Base-by-base conservation (phyloP, 1,140 invertebrate species). In the Procambarus clarkii region DNA sequence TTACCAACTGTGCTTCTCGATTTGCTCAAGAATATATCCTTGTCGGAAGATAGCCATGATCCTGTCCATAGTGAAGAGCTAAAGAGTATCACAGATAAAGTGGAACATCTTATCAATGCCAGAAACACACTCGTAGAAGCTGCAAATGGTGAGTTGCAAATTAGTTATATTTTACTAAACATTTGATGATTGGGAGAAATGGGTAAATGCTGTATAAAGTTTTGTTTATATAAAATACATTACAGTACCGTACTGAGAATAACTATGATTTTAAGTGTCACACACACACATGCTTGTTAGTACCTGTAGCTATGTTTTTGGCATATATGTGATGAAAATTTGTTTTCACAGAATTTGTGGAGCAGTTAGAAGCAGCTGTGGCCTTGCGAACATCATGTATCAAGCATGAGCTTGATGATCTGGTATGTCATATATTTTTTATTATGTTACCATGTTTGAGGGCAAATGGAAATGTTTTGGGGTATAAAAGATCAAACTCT, bases 101-200 rank as follows among this genome's bases (percentile, higher is more conserved):
- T 86, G 24, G 85, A 86, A 24, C 74, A 86, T 34, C 74, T 86
- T 8, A 86, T 86, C 24, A 86, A 86, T 76, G 54, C 76, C 7
- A 86, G 85, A 46, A 86, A 64, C 15, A 71, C 85, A 24, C 85
- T 86, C 44, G 85, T 86, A 58, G 85, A 86, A 48, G 85, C 85
- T 77, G 71, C 85, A 34, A 86, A 86, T 78, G 85, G 85, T 86
- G 74, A 54, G 85, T 86, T 84, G 21, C 24, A 5, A 34, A 24
- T 34, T 11, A 7, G 15, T 2, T 83, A 45, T 11, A 83, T 24
- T 82, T 9, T 82, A 7, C 11, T 34, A 60, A 34, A 34, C 21
- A 64, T 64, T 58, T 82, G 15, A 18, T 81, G 50, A 46, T 48
- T 58, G 58, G 9, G 15, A 18, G 13, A 4, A 34, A 34, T 34